phyloP scores from a whole-genome alignment of 2,888 invertebrate species.

The Brachypalpus laphriformis region DNA sequence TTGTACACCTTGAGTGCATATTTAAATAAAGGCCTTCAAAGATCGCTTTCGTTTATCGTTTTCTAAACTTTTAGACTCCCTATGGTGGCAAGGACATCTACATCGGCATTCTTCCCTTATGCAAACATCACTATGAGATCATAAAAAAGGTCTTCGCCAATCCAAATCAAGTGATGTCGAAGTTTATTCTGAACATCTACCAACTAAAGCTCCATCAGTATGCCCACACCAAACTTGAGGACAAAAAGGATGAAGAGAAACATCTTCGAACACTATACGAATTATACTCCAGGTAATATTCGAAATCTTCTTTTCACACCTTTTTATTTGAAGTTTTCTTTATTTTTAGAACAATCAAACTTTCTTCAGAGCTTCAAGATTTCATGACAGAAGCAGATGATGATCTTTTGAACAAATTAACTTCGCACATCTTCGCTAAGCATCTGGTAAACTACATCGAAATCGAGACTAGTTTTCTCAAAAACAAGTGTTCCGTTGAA shows the following conservation, averaged over 20 bases:
- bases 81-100: constrained; percentile 95
- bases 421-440: constrained; percentile 91
- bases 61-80: constrained; percentile 87
- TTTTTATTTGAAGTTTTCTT: background rate
- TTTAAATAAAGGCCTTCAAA: too few relatives aligned
- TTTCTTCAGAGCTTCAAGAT: constrained; percentile 88
- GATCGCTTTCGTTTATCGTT: too few relatives aligned
- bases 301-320: background rate
- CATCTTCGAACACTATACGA: constrained; percentile 95
- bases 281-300: constrained; percentile 90
- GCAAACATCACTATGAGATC: constrained; percentile 92
- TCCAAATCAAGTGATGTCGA: constrained; percentile 98
- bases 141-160: constrained; percentile 96
- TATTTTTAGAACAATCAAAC: constrained; percentile 87
- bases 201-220: constrained; percentile 94
- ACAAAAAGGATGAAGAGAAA: constrained; percentile 92
- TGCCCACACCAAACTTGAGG: constrained; percentile 92
- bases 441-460: constrained; percentile 91
- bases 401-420: constrained; percentile 89
- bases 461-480: constrained; percentile 90
- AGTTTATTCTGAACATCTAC: constrained; percentile 98
- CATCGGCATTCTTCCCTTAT: constrained; percentile 93
- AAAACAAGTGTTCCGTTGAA: constrained; percentile 89
- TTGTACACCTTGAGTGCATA: too few relatives aligned
- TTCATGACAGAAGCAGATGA: constrained; percentile 92